Conservation (phyloP, 1,140 invertebrate genomes). For the Hetaerina americana region DNA sequence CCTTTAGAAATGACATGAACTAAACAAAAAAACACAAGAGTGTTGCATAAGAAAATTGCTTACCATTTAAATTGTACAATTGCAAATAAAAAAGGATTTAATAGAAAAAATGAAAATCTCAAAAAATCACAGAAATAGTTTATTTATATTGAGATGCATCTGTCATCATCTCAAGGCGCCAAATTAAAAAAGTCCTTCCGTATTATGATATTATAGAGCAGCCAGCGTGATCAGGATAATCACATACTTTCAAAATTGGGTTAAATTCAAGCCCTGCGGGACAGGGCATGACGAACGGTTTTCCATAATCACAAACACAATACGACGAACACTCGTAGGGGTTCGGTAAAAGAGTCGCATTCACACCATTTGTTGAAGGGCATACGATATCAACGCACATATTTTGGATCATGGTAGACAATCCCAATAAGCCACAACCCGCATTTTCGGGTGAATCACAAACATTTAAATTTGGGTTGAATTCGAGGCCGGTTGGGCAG, state of each 20-base stretch:
- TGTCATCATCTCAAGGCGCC: no score
- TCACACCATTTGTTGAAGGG: neutral
- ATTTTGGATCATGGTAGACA: neutral
- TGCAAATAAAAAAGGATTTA: no score
- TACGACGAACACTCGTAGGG: slow-evolving; percentile 22
- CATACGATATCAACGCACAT: neutral
- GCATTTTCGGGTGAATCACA: slow-evolving; percentile 22
- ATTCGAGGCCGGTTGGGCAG: slow-evolving; percentile 27
- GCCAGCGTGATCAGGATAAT: slow-evolving; percentile 15
- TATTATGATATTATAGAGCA: no score
- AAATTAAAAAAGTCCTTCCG: no score
- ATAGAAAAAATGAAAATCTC: no score
- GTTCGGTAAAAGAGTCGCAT: slow-evolving; percentile 8
- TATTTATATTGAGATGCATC: no score
- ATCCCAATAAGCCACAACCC: slow-evolving; percentile 10
- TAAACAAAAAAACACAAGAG: no score
- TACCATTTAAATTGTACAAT: no score
- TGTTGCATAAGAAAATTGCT: no score
- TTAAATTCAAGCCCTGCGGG: slow-evolving; percentile 16
- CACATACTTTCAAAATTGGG: slow-evolving; percentile 17
- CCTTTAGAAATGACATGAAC: no score
- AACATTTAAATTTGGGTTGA: slow-evolving; percentile 21
- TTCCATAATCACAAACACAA: slow-evolving; percentile 23
- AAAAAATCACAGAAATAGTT: no score
- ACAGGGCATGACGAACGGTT: slow-evolving; percentile 16